phyloP scores from a whole-genome alignment of 2,113 vertebrate species.

The Etheostoma cragini region DNA sequence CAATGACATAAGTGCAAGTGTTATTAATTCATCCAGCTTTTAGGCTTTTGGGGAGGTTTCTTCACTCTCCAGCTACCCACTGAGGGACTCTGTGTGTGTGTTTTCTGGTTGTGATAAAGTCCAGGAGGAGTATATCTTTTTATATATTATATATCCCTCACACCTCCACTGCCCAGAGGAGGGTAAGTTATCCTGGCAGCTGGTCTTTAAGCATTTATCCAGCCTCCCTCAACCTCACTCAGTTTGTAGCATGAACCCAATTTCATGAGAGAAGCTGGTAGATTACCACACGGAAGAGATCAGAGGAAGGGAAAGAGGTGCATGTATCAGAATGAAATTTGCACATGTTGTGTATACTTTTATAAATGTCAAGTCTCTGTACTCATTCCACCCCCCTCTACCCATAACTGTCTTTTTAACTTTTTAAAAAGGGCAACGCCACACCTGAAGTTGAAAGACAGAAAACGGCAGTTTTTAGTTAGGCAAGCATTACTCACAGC shows the following conservation, averaged over 20 bases:
- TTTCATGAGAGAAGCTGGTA: not conserved
- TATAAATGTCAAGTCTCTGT: not conserved
- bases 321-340: slow-evolving; percentile 1
- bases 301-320: not conserved
- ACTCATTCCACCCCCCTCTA: too few species aligned
- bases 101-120: slow-evolving; percentile 29
- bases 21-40: slow-evolving; percentile 62
- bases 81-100: slow-evolving; percentile 5
- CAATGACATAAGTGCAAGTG: slow-evolving; percentile 38
- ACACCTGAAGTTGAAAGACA: not conserved
- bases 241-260: not conserved
- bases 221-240: slow-evolving; percentile 1
- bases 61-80: not conserved
- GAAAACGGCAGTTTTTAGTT: slow-evolving; percentile 8
- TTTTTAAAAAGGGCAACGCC: not conserved
- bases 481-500: not conserved
- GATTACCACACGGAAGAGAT: not conserved
- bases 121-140: slow-evolving; percentile 17
- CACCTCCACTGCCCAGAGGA: slow-evolving; percentile 63
- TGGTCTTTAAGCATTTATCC: slow-evolving; percentile 44
- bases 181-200: slow-evolving; percentile 48
- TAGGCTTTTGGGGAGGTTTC: slow-evolving; percentile 28
- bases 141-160: slow-evolving; percentile 42
- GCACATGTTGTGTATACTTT: not conserved
- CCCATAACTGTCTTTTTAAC: not conserved